Conservation (phyloP, 2,113 vertebrate species). For the Zapus hudsonius region DNA sequence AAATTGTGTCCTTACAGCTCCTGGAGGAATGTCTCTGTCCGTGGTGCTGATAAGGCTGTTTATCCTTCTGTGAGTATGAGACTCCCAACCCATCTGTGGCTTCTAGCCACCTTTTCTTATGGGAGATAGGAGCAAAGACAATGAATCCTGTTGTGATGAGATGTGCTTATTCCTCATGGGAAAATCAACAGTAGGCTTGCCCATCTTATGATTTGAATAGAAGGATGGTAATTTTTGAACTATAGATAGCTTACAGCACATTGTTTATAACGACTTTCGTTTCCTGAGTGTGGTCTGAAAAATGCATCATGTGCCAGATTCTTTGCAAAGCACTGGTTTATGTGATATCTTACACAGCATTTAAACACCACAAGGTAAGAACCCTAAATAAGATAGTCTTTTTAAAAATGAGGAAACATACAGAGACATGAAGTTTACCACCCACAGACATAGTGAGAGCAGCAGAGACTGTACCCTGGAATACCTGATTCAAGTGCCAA, state of each 20-base stretch:
- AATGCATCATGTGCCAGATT: background rate
- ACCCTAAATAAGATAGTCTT: background rate
- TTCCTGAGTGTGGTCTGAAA: background rate
- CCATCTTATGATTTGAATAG: background rate
- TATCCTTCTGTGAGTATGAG: background rate
- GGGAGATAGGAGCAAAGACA: background rate
- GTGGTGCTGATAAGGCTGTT: background rate
- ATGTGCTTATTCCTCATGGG: background rate
- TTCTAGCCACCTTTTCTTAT: background rate
- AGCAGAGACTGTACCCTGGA: background rate
- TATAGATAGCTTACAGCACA: background rate
- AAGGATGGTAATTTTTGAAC: background rate
- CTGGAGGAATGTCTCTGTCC: background rate
- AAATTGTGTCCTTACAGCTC: background rate
- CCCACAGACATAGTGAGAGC: background rate
- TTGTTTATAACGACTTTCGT: background rate
- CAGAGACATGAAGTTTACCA: background rate
- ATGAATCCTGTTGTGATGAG: background rate
- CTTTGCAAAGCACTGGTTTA: background rate
- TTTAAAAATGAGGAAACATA: background rate
- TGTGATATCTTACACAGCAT: background rate
- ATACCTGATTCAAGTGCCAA: rapidly evolving
- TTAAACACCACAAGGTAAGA: background rate
- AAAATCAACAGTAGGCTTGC: background rate
- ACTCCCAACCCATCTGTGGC: background rate